Evolutionary conservation across 2,113 vertebrate genomes (phyloP).

Genomic region (Smithornis capensis): DNA sequence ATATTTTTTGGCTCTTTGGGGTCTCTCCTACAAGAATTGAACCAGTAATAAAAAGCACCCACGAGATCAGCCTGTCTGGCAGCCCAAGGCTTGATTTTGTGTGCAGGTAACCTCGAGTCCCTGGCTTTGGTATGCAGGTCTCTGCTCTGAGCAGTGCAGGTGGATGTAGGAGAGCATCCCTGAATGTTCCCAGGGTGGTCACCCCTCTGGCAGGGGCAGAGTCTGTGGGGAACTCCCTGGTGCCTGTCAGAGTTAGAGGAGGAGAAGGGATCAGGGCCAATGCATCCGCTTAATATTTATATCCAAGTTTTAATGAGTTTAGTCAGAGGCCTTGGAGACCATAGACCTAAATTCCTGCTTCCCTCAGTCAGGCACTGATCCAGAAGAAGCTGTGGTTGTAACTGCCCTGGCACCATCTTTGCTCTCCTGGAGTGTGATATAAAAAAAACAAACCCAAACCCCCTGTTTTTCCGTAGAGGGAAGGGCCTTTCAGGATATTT

Average conservation of each 20-base stretch:
- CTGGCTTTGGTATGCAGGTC: neutral
- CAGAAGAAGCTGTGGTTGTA: conserved; percentile 14
- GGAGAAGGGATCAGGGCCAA: neutral
- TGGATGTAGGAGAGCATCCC: neutral
- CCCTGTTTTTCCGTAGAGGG: neutral
- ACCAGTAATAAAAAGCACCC: neutral
- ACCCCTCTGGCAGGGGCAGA: neutral
- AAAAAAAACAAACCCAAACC: neutral
- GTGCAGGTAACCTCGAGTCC: accelerated
- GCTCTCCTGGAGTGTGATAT: neutral
- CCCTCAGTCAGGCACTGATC: conserved; percentile 5
- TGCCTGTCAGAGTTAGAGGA: neutral
- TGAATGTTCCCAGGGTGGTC: neutral
- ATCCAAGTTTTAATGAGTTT: conserved; percentile 5
- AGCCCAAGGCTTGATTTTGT: neutral
- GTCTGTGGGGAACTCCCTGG: neutral
- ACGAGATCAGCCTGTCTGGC: neutral
- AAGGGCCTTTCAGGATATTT: neutral
- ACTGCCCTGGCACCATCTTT: conserved; percentile 46
- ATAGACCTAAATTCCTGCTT: neutral
- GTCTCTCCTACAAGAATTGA: neutral
- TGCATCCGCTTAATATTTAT: neutral
- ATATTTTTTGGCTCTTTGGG: neutral
- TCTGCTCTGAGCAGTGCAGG: neutral
- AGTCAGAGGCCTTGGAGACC: neutral